phyloP scores from a whole-genome alignment of 2,797 vertebrate genomes.

The Stomatorhinus walkeri region DNA sequence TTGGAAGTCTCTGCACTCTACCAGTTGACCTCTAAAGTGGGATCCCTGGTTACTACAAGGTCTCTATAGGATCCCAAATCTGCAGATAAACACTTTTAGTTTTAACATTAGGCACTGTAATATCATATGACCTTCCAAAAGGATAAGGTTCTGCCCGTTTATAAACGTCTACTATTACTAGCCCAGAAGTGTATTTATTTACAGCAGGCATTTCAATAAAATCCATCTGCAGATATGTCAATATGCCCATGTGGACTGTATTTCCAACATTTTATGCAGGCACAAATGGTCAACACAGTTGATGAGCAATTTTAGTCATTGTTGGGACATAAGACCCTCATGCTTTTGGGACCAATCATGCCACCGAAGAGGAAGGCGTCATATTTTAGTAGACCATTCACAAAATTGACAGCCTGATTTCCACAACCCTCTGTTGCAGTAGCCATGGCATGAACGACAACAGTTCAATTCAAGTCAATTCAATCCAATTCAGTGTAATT shows the following conservation, averaged over 20 bases:
- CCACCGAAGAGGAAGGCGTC: neutral
- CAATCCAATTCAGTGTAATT: neutral
- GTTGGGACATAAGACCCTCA: neutral
- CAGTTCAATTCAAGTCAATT: neutral
- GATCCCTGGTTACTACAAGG: neutral
- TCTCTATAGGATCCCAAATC: neutral
- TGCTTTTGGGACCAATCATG: neutral
- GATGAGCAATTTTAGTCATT: neutral
- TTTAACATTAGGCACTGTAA: neutral
- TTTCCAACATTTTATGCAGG: neutral
- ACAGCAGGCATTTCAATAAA: neutral
- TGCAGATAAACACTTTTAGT: neutral
- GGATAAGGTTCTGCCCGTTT: neutral
- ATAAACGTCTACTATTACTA: neutral
- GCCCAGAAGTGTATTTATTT: neutral
- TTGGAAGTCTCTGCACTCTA: neutral
- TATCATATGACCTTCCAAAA: neutral
- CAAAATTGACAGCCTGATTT: neutral
- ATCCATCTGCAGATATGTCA: neutral
- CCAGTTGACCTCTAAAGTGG: neutral
- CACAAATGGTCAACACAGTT: neutral
- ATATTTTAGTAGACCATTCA: neutral
- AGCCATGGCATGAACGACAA: neutral
- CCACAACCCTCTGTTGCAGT: neutral
- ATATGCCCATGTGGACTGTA: neutral